Percentiles rank a stretch among this genome's conserved stretches.
Evolutionary conservation across 2,113 vertebrate genomes (phyloP).

Genomic region (Stictonetta naevosa): DNA sequence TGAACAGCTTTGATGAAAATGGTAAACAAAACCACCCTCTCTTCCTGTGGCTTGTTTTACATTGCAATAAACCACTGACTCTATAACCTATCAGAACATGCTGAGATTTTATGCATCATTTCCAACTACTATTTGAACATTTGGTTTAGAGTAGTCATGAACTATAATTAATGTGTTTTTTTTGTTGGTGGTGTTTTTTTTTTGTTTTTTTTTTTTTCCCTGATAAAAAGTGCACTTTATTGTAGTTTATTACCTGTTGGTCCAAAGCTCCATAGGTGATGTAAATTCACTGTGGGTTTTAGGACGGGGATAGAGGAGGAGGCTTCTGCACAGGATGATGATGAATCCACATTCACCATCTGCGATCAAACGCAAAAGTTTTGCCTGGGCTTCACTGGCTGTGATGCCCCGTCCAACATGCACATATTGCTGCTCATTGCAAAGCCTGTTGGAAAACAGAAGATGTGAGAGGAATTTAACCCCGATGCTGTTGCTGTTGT

Average conservation of each 20-base stretch:
- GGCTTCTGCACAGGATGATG: neutral
- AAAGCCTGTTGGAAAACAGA: neutral
- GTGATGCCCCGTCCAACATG: neutral
- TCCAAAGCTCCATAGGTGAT: constrained; percentile 21
- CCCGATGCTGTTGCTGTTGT: neutral
- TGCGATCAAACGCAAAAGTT: constrained; percentile 32
- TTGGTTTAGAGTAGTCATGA: constrained; percentile 66
- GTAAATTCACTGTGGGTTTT: constrained; percentile 40
- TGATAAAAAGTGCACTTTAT: constrained; percentile 48
- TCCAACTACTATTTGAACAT: constrained; percentile 62
- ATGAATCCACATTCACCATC: constrained; percentile 32
- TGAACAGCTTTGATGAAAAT: constrained; percentile 59
- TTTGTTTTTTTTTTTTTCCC: neutral
- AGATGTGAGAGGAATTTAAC: neutral
- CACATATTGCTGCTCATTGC: neutral
- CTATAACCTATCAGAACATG: constrained; percentile 68
- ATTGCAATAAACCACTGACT: constrained; percentile 58
- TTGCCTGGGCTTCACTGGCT: neutral
- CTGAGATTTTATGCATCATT: constrained; percentile 51
- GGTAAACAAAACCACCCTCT: constrained; percentile 55
- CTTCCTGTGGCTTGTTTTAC: constrained; percentile 67
- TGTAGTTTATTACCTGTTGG: constrained; percentile 60
- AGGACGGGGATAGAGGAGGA: neutral
- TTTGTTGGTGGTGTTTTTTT: neutral
- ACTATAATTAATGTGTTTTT: constrained; percentile 40